Evolutionary conservation across 1,140 invertebrate species (phyloP).

Genomic region (Pinna nobilis): DNA sequence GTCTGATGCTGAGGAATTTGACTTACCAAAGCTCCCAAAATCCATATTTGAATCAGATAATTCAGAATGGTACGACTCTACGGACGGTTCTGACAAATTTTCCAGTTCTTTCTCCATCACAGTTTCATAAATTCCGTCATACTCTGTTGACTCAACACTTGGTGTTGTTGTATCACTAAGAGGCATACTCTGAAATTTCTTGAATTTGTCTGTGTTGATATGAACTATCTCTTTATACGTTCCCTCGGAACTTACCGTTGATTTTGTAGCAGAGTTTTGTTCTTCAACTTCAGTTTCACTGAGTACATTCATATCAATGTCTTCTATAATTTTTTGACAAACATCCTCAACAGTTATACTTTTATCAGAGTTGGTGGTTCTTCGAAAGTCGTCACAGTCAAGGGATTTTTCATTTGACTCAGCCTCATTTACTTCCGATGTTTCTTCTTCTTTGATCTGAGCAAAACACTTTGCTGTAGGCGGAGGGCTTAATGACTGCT

Average conservation of each 20-base stretch:
- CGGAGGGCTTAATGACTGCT: neutral
- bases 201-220: constrained; percentile 7
- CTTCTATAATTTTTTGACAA: constrained; percentile 9
- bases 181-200: neutral
- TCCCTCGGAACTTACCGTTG: too few relatives aligned
- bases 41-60: constrained; percentile 19
- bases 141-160: constrained; percentile 5
- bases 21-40: constrained; percentile 15
- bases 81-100: constrained; percentile 13
- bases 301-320: too few relatives aligned
- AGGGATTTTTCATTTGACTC: too few relatives aligned
- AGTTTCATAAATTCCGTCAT: constrained; percentile 23
- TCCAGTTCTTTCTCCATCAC: constrained; percentile 23
- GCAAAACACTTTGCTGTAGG: constrained; percentile 4
- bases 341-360: constrained; percentile 6
- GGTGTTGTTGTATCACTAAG: neutral
- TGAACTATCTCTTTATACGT: constrained; percentile 9
- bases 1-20: neutral
- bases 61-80: neutral
- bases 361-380: too few relatives aligned
- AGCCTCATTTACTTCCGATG: too few relatives aligned
- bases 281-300: neutral
- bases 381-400: too few relatives aligned
- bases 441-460: constrained; percentile 9
- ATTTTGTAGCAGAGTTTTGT: constrained; percentile 3